These are phyloP conservation scores for Drosophila serrata DNA, from an alignment of 1,140 invertebrate genomes.

Conservation along the genomic window DNA sequence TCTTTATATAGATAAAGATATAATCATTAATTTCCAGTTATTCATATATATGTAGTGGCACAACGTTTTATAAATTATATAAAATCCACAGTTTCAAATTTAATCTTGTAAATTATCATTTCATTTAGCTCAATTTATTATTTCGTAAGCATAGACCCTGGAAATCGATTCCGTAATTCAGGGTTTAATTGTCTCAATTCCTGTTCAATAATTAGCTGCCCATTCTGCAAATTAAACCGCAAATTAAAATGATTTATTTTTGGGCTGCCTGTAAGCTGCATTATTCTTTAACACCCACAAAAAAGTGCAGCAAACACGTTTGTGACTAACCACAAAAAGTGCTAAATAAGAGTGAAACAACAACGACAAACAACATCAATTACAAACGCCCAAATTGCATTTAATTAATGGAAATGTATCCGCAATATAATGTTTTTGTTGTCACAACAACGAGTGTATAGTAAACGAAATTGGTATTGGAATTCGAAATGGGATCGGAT, in stretches of 20 bases:
- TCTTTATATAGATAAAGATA: not conserved
- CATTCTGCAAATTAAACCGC: constrained; percentile 11
- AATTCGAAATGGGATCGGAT: constrained; percentile 25
- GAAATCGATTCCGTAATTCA: constrained; percentile 6
- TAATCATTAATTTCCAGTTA: not conserved
- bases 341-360: constrained; percentile 12
- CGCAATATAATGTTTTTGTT: constrained; percentile 31
- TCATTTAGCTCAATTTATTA: not conserved
- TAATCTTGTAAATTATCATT: not conserved
- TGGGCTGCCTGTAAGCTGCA: not conserved
- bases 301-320: constrained; percentile 57
- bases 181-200: constrained; percentile 2
- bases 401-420: constrained; percentile 81
- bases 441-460: constrained; percentile 24
- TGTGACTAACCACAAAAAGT: constrained; percentile 57
- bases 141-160: not conserved
- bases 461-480: constrained; percentile 28
- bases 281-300: constrained; percentile 31
- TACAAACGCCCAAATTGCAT: constrained; percentile 80
- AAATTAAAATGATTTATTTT: constrained; percentile 18
- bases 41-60: no score
- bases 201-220: constrained; percentile 1
- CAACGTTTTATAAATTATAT: not conserved
- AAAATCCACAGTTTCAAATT: not conserved
- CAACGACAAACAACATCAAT: constrained; percentile 53